Conservation (phyloP, 2,797 vertebrate species). For the Acropternis orthonyx region DNA sequence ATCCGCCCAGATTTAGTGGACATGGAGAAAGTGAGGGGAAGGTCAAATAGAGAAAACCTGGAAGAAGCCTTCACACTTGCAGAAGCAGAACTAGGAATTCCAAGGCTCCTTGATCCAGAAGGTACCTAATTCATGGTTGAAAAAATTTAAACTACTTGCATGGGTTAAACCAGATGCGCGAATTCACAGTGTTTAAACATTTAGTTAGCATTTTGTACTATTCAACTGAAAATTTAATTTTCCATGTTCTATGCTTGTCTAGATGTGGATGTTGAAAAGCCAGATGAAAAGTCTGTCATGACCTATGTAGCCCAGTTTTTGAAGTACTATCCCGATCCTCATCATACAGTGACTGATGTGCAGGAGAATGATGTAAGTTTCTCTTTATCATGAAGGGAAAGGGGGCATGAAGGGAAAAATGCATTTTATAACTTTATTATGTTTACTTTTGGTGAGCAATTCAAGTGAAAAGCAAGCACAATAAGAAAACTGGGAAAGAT, state of each 20-base stretch:
- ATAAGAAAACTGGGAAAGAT: not conserved
- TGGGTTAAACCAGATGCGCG: not conserved
- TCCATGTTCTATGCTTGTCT: not conserved
- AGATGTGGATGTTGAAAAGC: slow-evolving; percentile 98
- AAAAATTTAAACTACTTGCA: not conserved
- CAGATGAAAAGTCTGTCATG: slow-evolving; percentile 98
- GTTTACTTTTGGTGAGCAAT: not conserved
- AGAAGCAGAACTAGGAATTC: slow-evolving; percentile 90
- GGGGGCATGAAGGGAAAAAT: not conserved
- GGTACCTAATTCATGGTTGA: slow-evolving; percentile 73
- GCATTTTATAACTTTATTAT: not conserved
- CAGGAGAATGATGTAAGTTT: slow-evolving; percentile 84
- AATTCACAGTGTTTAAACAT: not conserved
- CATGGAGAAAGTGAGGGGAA: slow-evolving; percentile 84
- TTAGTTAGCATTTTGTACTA: not conserved
- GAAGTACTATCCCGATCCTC: slow-evolving; percentile 86
- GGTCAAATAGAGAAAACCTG: slow-evolving; percentile 89
- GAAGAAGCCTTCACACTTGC: slow-evolving; percentile 93
- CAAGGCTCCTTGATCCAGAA: slow-evolving; percentile 94
- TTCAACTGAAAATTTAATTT: not conserved
- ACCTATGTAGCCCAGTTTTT: slow-evolving; percentile 97
- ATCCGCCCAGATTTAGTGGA: slow-evolving; percentile 92
- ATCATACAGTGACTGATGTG: slow-evolving; percentile 73
- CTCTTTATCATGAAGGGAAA: not conserved
- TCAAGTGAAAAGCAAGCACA: not conserved